A percentile compares a stretch with the other conserved stretches of the same genome.
Evolutionary conservation across 2,888 invertebrate genomes (phyloP).

Genomic region (Tenthredo mesomela): DNA sequence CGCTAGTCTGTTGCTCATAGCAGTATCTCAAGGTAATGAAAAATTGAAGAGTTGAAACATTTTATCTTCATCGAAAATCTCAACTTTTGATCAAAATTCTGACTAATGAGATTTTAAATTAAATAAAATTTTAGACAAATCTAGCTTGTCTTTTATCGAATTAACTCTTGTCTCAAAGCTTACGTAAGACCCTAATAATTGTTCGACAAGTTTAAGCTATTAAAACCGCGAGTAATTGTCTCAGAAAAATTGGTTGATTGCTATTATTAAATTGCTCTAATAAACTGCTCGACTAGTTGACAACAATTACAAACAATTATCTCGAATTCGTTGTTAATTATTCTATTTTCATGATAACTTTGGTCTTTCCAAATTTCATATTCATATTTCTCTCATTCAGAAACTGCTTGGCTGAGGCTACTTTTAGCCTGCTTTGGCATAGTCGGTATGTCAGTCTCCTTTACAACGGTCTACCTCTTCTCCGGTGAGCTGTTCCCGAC

Average conservation of each 20-base stretch:
- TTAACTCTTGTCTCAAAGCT: background rate
- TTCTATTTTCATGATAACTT: background rate
- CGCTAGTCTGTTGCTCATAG: conserved; percentile 83
- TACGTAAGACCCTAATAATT: conserved; percentile 20
- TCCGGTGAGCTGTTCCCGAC: conserved; percentile 95
- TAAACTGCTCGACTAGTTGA: conserved; percentile 11
- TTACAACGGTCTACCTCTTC: conserved; percentile 92
- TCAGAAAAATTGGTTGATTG: conserved; percentile 36
- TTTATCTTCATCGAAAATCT: background rate
- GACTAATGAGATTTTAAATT: background rate
- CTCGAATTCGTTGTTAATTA: background rate
- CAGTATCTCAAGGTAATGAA: conserved; percentile 78
- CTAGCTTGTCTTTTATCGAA: background rate
- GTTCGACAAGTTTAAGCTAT: background rate
- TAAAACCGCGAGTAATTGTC: conserved; percentile 33
- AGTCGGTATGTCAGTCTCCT: conserved; percentile 90
- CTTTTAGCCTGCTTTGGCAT: conserved; percentile 87
- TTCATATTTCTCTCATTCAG: conserved; percentile 61
- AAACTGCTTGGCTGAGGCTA: conserved; percentile 80
- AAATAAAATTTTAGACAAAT: conserved; percentile 17
- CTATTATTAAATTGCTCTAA: conserved; percentile 27
- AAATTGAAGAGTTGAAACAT: background rate
- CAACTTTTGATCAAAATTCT: background rate
- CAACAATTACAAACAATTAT: conserved; percentile 21
- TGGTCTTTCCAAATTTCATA: conserved; percentile 28